phyloP scores from a whole-genome alignment of 2,113 vertebrate species.

The Indicator indicator region DNA sequence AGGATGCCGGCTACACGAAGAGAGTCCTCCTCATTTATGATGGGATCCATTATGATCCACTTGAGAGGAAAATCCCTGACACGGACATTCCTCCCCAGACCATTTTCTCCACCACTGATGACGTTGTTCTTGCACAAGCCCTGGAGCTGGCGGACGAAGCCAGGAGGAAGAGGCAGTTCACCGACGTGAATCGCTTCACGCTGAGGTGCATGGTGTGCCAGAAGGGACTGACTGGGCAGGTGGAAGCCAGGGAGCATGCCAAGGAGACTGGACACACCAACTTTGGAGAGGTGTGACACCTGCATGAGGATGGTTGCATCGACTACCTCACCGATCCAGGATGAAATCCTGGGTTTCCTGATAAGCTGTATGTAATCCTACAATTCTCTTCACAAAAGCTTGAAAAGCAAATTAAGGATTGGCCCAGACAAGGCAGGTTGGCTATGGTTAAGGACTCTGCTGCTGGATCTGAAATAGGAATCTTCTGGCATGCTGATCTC shows the following conservation, averaged over 20 bases:
- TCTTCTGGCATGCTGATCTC: background rate
- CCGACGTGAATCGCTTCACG: conserved; percentile 91
- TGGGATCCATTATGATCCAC: conserved; percentile 95
- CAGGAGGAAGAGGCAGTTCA: conserved; percentile 91
- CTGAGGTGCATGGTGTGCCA: conserved; percentile 97
- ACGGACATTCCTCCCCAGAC: conserved; percentile 89
- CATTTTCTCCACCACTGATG: conserved; percentile 89
- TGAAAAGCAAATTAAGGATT: conserved; percentile 50
- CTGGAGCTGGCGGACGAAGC: conserved; percentile 96
- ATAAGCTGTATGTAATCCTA: conserved; percentile 73
- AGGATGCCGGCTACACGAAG: conserved; percentile 90
- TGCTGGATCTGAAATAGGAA: background rate
- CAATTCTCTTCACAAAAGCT: conserved; percentile 65
- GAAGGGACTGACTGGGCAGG: conserved; percentile 92
- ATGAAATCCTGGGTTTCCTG: conserved; percentile 56
- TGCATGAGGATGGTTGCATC: conserved; percentile 54
- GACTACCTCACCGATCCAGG: conserved; percentile 87
- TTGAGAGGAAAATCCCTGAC: conserved; percentile 82
- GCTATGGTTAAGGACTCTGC: conserved; percentile 43
- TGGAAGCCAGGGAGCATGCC: conserved; percentile 93
- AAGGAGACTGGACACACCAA: conserved; percentile 96
- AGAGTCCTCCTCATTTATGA: conserved; percentile 96
- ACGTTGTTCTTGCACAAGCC: conserved; percentile 90
- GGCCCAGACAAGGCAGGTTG: conserved; percentile 49
- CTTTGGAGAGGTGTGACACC: conserved; percentile 92